Evolutionary conservation across 30 jellyfish, hydroid and myxozoan genomes (phyloP).

Genomic region (Sanderia malayensis): DNA sequence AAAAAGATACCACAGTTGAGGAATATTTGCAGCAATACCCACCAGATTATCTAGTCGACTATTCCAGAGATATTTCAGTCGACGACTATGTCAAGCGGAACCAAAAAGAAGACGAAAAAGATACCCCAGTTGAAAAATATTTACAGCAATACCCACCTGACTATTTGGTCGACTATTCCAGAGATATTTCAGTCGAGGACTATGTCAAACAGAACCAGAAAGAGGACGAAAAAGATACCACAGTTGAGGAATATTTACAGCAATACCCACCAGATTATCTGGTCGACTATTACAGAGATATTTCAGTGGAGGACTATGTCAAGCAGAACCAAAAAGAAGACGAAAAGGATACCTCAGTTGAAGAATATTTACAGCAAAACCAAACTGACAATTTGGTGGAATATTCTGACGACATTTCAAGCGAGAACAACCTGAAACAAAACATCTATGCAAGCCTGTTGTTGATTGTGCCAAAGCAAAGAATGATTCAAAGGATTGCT

Average conservation of each 20-base stretch:
- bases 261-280: too few species aligned
- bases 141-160: conserved; percentile 8
- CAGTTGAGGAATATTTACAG: neutral
- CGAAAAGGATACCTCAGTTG: conserved; percentile 12
- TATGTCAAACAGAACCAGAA: conserved; percentile 1
- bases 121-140: conserved; percentile 33
- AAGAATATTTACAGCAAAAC: neutral
- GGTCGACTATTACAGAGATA: neutral
- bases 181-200: conserved; percentile 15
- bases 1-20: neutral
- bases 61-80: conserved; percentile 16
- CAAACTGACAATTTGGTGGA: too few species aligned
- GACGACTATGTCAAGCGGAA: conserved; percentile 25
- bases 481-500: neutral
- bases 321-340: neutral
- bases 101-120: neutral
- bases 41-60: neutral
- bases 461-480: neutral
- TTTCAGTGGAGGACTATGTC: conserved; percentile 22
- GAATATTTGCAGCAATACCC: conserved; percentile 10
- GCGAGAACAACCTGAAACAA: too few species aligned
- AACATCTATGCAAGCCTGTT: neutral
- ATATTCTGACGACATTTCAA: too few species aligned
- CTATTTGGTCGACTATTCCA: neutral
- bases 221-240: neutral